Base-by-base conservation (phyloP, 2,113 vertebrate species). In the Pterocles gutturalis region DNA sequence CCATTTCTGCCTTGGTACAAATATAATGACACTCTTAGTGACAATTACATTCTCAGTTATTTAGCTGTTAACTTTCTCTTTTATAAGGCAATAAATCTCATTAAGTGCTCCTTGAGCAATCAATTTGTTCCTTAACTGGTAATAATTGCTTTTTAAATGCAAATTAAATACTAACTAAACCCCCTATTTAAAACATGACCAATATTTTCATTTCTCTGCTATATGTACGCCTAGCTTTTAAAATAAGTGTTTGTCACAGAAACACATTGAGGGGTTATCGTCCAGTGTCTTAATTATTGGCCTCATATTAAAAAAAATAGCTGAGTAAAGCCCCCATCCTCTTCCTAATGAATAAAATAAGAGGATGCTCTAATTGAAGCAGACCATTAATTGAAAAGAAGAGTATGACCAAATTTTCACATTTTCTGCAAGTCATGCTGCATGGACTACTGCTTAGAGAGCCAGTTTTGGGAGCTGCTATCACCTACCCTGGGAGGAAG, bases 61-160 rank as follows among this genome's bases (percentile, higher is more conserved):
- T 97, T 95, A 94, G 76, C 71, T 76, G 17, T 93, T 70, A 91
- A 97, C 78, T 95, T 97, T 87, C 93, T 77, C 96, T 96, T 97
- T 97, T 96, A 90, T 97, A 97, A 98, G 72, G 96, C 73, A 96
- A 93, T 97, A 98, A 95, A 98, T 96, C 85, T 97, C 88, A 94
- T 95, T 93, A 96, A 98, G 89, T 82, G 77, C 69, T 96, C 97
- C 96, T 97, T 90, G 66, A 96, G 95, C 91, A 95, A 96, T 96
- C 95, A 94, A 93, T 90, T 95, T 93, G 98, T 97, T 98, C 96
- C 97, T 98, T 98, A 98, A 95, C 80, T 95, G 65, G 65, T n/a
- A 97, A 98, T 95, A 97, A 97, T 97, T 77, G 95, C 75, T 83
- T 96, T 94, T 76, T 41, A 98, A 97, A 97, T 97, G 94, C 81